Evolutionary conservation across 2,113 vertebrate genomes (phyloP).

Genomic region (Notechis scutatus): DNA sequence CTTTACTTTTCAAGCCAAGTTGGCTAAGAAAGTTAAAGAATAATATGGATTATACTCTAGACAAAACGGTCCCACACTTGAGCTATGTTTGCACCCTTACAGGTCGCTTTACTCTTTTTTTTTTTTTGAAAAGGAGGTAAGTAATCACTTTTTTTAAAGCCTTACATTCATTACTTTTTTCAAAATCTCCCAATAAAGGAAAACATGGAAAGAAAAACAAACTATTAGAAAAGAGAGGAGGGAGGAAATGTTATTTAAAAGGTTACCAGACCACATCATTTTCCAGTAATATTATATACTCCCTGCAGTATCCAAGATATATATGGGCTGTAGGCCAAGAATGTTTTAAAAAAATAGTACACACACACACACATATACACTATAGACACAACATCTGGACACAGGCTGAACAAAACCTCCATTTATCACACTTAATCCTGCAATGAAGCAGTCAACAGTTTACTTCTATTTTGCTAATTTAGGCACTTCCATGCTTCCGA

Average conservation of each 20-base stretch:
- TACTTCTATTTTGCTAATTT: conserved; percentile 91
- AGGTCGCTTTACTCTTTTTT: conserved; percentile 52
- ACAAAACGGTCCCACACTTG: conserved; percentile 59
- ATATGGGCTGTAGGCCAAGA: conserved; percentile 94
- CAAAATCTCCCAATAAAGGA: conserved; percentile 88
- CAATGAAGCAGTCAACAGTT: conserved; percentile 88
- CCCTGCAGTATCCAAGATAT: conserved; percentile 98
- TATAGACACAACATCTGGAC: conserved; percentile 99
- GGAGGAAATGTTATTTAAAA: conserved; percentile 99
- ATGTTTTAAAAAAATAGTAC: conserved; percentile 84
- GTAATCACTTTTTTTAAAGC: conserved; percentile 58
- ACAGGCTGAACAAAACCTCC: conserved; percentile 95
- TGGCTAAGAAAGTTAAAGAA: conserved; percentile 52
- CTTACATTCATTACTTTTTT: conserved; percentile 73
- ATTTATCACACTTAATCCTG: conserved; percentile 96
- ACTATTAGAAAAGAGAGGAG: conserved; percentile 98
- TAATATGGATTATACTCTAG: conserved; percentile 66
- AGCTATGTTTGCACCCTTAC: conserved; percentile 52
- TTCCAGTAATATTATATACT: conserved; percentile 99
- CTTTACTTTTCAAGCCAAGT: conserved; percentile 31
- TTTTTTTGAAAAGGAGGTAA: conserved; percentile 14
- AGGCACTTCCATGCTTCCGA: conserved; percentile 76
- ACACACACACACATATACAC: conserved; percentile 66
- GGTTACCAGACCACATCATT: conserved; percentile 99
- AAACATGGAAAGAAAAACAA: conserved; percentile 99